These are phyloP conservation scores for Apteryx owenii DNA, from an alignment of 2,113 vertebrate genomes.

Conservation along the genomic window DNA sequence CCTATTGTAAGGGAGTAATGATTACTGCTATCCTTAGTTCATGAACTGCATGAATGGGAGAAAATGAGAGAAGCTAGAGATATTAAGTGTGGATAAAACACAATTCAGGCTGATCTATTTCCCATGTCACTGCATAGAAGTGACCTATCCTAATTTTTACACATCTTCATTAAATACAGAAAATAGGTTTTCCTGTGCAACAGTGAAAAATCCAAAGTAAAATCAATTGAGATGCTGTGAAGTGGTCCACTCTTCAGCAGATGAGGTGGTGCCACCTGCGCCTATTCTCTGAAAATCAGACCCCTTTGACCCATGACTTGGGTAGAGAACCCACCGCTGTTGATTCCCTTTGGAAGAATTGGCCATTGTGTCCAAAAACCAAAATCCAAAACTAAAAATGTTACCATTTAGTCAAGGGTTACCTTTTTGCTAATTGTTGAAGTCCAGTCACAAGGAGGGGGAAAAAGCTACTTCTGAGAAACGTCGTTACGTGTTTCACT, in stretches of 20 bases:
- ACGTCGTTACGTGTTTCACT: background rate
- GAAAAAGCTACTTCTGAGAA: background rate
- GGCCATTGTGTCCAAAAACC: background rate
- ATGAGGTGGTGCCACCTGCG: accelerated
- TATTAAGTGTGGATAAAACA: background rate
- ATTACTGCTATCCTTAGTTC: background rate
- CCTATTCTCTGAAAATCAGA: background rate
- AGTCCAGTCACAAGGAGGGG: background rate
- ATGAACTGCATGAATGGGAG: background rate
- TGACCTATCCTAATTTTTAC: background rate
- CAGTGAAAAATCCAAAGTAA: background rate
- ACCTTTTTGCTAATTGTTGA: background rate
- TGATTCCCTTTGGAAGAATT: background rate
- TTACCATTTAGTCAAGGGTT: background rate
- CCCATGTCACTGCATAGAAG: background rate
- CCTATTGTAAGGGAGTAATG: background rate
- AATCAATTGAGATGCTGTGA: background rate
- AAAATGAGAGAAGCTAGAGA: background rate
- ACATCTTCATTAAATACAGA: background rate
- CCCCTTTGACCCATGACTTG: accelerated
- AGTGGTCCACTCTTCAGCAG: background rate
- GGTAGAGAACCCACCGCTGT: background rate
- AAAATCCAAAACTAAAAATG: background rate
- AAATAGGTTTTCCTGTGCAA: background rate
- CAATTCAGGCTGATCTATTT: background rate